These are phyloP conservation scores for Cremastinae sp. DNA, from an alignment of 2,888 invertebrate genomes.

Conservation along the genomic window DNA sequence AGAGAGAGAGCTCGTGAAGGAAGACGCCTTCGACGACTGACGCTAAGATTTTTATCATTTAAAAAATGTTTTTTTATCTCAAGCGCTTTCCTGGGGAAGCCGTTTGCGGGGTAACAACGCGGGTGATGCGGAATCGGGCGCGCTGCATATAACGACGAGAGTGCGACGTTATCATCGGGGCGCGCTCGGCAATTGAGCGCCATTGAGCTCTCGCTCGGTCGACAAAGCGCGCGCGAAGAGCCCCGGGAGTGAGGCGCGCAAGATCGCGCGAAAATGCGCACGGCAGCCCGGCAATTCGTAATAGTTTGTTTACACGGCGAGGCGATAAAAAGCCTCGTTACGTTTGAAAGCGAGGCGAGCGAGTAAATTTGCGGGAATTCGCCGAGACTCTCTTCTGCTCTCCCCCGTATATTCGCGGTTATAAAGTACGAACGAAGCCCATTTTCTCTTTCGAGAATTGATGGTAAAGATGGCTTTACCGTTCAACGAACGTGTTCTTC, in stretches of 20 bases:
- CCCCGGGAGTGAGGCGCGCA: not conserved
- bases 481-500: constrained; percentile 14
- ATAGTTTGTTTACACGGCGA: constrained; percentile 62
- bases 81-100: constrained; percentile 28
- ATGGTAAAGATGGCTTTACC: constrained; percentile 51
- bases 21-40: constrained; percentile 57
- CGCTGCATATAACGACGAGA: not conserved
- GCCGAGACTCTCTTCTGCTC: constrained; percentile 5
- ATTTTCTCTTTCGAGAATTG: constrained; percentile 41
- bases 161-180: constrained; percentile 1
- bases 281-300: constrained; percentile 53
- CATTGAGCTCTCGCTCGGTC: constrained; percentile 22
- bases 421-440: not conserved
- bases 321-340: constrained; percentile 61
- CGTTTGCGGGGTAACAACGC: constrained; percentile 24
- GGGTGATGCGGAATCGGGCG: constrained; percentile 5
- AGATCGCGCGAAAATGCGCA: constrained; percentile 16
- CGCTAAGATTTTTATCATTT: constrained; percentile 12
- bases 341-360: constrained; percentile 47
- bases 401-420: not conserved
- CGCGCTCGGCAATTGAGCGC: constrained; percentile 43
- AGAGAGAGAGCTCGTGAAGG: constrained; percentile 44
- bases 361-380: constrained; percentile 44
- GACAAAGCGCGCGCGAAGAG: constrained; percentile 37
- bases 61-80: too few relatives aligned